Base-by-base conservation (phyloP, 2,888 invertebrate genomes). In the Ptychoptera contaminata region DNA sequence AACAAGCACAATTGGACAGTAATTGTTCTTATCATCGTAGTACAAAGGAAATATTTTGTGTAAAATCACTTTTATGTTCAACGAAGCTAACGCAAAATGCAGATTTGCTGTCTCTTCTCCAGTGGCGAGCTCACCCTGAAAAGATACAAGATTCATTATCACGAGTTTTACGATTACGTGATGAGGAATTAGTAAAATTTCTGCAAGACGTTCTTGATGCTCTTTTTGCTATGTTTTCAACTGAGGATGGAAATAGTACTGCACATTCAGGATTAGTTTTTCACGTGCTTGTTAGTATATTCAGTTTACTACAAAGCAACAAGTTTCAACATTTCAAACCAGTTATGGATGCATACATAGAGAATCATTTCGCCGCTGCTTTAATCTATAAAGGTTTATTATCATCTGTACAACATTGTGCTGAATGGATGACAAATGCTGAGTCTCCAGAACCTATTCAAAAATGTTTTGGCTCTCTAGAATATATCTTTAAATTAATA, bases 61-160 rank as follows among this genome's bases (percentile, higher is more conserved):
- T 94, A 9, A 78, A 76, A 55, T 91, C 93, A 0, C 62, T 88
- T 36, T 69, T 96, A 16, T 93, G 92, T 62, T 94, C 94, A 16
- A 94, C 94, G n/a, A 96, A 96, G 63, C 70, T 94, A 8, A 94
- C 96, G 0, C 94, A 94, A 65, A 94, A 94, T 59, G 83, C 86
- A 56, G 92, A 94, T 67, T 69, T 94, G 30, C 65, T 94, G 48
- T 86, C 88, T 6, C 65, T 94, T 37, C 68, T 96, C 2, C 86
- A 92, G 62, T 94, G 94, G 94, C 84, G 88, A 51, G 81, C 84
- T 0, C 81, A 84, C 54, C 88, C 88, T 0, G 87, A 90, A 52
- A 76, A 80, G 54, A 86, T 93, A 43, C 82, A 85, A 56, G 86
- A 88, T 51, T 88, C 90, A 0, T 65, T 94, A 11, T 76, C 83